Conservation (phyloP, 2,797 vertebrate species). For the Anabas testudineus region DNA sequence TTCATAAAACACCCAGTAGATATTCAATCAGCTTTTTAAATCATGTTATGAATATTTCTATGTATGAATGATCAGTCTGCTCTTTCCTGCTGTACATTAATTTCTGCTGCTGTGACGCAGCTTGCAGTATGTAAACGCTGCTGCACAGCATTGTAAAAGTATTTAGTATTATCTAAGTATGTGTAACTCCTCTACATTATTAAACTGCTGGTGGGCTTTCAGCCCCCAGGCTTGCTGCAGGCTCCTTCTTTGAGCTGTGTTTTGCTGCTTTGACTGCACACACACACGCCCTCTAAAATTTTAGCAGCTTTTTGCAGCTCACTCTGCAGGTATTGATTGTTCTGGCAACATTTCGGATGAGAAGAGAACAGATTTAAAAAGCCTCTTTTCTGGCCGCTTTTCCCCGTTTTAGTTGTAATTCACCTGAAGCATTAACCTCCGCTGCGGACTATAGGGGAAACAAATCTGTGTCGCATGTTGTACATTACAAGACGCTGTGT, state of each 20-base stretch:
- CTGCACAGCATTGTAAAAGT: not conserved
- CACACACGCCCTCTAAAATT: slow-evolving; percentile 9
- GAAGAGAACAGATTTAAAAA: slow-evolving; percentile 15
- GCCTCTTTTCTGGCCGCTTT: slow-evolving; percentile 2
- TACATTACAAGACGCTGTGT: too few relatives aligned
- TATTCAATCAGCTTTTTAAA: too few relatives aligned
- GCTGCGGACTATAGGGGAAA: slow-evolving; percentile 1
- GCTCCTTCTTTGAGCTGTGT: slow-evolving; percentile 32
- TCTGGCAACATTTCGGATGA: slow-evolving; percentile 26
- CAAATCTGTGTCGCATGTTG: not conserved
- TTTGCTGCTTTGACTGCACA: slow-evolving; percentile 26
- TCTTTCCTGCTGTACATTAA: not conserved
- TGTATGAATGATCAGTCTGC: too few relatives aligned
- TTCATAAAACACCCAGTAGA: not conserved
- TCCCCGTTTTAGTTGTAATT: slow-evolving; percentile 3
- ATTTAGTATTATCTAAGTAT: not conserved
- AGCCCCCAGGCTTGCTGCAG: slow-evolving; percentile 35
- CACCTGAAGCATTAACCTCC: slow-evolving; percentile 14
- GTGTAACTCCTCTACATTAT: not conserved
- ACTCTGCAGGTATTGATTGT: slow-evolving; percentile 41
- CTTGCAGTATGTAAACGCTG: not conserved
- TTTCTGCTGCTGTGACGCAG: not conserved
- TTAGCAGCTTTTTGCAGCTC: not conserved
- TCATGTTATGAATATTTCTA: too few relatives aligned
- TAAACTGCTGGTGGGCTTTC: slow-evolving; percentile 16